Percentiles rank a stretch among this genome's conserved stretches.
phyloP scores from a whole-genome alignment of 2,888 invertebrate genomes.

The Actias luna region DNA sequence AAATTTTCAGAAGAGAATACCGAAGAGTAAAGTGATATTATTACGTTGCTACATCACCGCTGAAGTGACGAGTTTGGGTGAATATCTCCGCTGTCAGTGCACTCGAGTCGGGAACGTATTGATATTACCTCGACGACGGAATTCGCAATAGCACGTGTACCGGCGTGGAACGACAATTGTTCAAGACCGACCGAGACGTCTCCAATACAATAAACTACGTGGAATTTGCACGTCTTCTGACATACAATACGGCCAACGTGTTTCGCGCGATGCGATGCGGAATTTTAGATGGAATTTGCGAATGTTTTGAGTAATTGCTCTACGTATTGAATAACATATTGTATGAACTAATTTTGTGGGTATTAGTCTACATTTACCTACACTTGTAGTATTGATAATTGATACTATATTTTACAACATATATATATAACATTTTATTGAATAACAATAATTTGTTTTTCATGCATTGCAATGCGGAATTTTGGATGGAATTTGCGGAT shows the following conservation, averaged over 20 bases:
- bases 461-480: no score
- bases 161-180: constrained; percentile 21
- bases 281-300: constrained; percentile 17
- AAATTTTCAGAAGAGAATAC: neutral
- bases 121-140: constrained; percentile 48
- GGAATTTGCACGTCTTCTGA: constrained; percentile 35
- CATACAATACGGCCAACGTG: constrained; percentile 2
- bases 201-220: constrained; percentile 44
- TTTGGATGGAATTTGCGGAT: no score
- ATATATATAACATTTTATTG: no score
- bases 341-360: no score
- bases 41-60: neutral
- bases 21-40: neutral
- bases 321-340: neutral
- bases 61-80: constrained; percentile 22
- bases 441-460: no score
- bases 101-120: constrained; percentile 39
- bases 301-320: constrained; percentile 4
- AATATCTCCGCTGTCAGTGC: constrained; percentile 31
- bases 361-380: no score
- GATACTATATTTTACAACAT: no score
- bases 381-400: no score
- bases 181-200: constrained; percentile 31
- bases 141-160: constrained; percentile 43
- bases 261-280: constrained; percentile 12